phyloP scores from a whole-genome alignment of 2,888 invertebrate species.

The Eupeodes luniger region DNA sequence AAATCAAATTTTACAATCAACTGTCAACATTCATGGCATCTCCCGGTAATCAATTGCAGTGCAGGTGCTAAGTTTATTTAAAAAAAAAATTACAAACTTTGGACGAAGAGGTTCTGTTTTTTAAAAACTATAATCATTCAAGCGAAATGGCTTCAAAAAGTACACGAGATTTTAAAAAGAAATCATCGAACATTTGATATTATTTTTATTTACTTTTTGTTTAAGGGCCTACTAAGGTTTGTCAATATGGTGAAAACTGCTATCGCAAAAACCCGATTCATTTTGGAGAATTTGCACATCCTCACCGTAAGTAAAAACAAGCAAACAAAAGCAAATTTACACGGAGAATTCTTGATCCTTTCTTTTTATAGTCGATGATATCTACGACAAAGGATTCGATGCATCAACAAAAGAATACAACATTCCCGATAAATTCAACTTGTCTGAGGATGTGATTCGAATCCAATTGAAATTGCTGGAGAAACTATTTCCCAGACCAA shows the following conservation, averaged over 20 bases:
- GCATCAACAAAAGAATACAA: conserved; percentile 83
- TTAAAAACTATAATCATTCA: too few relatives aligned
- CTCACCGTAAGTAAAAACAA: conserved; percentile 87
- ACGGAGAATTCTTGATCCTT: not conserved
- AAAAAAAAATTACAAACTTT: too few relatives aligned
- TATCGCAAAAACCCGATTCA: conserved; percentile 94
- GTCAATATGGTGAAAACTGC: conserved; percentile 91
- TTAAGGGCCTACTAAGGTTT: conserved; percentile 84
- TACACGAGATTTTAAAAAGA: not conserved
- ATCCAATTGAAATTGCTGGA: conserved; percentile 87
- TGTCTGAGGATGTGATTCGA: conserved; percentile 85
- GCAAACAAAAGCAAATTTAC: not conserved
- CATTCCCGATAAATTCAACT: conserved; percentile 86
- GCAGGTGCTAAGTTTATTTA: too few relatives aligned
- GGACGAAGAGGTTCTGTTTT: too few relatives aligned
- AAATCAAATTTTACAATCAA: too few relatives aligned
- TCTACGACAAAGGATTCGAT: conserved; percentile 85
- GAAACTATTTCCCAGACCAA: conserved; percentile 79
- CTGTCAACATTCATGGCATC: too few relatives aligned
- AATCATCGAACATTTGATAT: not conserved
- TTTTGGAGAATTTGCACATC: conserved; percentile 91
- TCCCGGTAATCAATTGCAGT: too few relatives aligned
- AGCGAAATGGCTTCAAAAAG: conserved; percentile 50
- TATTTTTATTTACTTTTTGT: conserved; percentile 25
- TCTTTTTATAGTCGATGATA: conserved; percentile 86